These are phyloP conservation scores for Zaprionus vittiger DNA, from an alignment of 1,140 invertebrate species.

Conservation along the genomic window DNA sequence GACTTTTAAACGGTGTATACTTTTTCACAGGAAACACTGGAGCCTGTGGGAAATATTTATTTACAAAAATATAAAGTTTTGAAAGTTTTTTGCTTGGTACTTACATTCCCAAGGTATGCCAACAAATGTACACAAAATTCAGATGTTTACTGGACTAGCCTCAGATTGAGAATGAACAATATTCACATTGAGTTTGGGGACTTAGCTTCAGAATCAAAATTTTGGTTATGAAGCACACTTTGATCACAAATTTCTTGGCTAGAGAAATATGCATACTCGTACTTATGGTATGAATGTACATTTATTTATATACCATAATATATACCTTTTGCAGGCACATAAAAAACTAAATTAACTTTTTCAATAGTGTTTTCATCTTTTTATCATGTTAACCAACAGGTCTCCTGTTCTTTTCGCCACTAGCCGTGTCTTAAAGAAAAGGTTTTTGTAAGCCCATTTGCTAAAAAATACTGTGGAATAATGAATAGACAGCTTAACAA, in stretches of 20 bases:
- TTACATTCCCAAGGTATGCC: slow-evolving; percentile 7
- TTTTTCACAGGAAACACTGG: slow-evolving; percentile 7
- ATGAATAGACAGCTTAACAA: too few species aligned
- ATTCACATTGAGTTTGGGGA: background rate
- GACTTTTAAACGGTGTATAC: background rate
- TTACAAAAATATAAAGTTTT: background rate
- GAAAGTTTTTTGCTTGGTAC: background rate
- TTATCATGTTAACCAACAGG: too few species aligned
- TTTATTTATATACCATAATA: too few species aligned
- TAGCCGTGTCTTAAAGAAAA: too few species aligned
- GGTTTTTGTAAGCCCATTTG: too few species aligned
- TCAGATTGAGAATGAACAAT: background rate
- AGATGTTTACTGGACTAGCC: slow-evolving; percentile 7
- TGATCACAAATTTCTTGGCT: background rate
- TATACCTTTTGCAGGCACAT: too few species aligned
- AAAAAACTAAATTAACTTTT: too few species aligned
- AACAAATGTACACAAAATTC: slow-evolving; percentile 11
- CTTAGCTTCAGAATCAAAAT: background rate
- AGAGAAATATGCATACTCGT: too few species aligned
- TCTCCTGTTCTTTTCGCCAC: too few species aligned
- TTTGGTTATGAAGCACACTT: slow-evolving; percentile 1
- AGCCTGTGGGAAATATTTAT: slow-evolving; percentile 1
- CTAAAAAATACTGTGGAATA: too few species aligned
- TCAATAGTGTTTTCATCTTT: too few species aligned
- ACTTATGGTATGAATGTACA: too few species aligned